These are phyloP conservation scores for Urocynchramus pylzowi DNA, from an alignment of 2,113 vertebrate species.

Conservation along the genomic window DNA sequence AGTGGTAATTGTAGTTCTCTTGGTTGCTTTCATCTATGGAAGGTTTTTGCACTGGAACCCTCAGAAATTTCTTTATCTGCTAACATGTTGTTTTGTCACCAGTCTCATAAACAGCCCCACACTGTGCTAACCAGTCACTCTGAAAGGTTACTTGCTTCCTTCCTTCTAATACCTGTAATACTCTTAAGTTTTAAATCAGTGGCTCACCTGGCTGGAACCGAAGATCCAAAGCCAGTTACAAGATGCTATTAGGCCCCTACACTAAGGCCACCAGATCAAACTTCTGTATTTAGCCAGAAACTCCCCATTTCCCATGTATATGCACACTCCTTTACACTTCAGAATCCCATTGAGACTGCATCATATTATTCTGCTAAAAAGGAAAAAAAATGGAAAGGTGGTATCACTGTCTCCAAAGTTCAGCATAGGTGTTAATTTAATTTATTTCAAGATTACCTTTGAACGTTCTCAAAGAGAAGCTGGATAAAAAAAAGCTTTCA, in stretches of 20 bases:
- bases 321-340: not conserved
- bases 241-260: not conserved
- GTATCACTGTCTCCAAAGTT: not conserved
- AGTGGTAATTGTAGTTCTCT: not conserved
- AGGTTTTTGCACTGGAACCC: not conserved
- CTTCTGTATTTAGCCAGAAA: not conserved
- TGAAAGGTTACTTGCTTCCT: not conserved
- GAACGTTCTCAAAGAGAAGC: not conserved
- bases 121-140: not conserved
- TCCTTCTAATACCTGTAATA: not conserved
- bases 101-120: not conserved
- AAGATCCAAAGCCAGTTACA: not conserved
- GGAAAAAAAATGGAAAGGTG: not conserved
- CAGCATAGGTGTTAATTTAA: not conserved
- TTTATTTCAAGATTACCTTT: not conserved
- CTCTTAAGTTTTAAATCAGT: not conserved
- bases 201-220: not conserved
- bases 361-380: not conserved
- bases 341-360: not conserved
- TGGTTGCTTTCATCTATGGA: not conserved
- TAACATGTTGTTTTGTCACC: not conserved
- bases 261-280: not conserved
- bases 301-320: not conserved
- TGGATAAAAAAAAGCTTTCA: not conserved
- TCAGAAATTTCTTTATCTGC: not conserved